phyloP scores from a whole-genome alignment of 2,888 invertebrate species.

The Lasioglossum villosulum region DNA sequence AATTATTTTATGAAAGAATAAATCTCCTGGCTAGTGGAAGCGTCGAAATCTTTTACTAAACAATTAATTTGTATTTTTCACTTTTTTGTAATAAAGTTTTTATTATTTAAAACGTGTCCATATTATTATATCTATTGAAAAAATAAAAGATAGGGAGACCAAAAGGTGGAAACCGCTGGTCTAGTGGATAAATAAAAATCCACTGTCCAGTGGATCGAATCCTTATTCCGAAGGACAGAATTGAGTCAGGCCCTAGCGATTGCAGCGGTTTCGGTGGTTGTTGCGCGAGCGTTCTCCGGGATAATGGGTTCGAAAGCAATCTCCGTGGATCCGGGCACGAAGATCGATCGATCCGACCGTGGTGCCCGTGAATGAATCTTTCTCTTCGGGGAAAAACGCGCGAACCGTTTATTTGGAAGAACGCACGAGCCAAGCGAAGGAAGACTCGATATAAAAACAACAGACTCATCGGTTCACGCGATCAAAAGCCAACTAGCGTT shows the following conservation, averaged over 20 bases:
- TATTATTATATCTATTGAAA: too few relatives aligned
- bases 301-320: neutral
- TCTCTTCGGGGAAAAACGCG: constrained; percentile 20
- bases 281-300: neutral
- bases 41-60: too few relatives aligned
- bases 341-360: neutral
- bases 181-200: neutral
- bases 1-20: neutral
- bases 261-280: neutral
- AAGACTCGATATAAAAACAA: constrained; percentile 74
- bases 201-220: neutral
- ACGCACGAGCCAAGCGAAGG: constrained; percentile 42
- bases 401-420: constrained; percentile 37
- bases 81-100: too few relatives aligned
- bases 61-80: too few relatives aligned
- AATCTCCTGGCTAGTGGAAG: neutral
- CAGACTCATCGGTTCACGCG: constrained; percentile 63
- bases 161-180: too few relatives aligned
- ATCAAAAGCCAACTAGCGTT: constrained; percentile 72
- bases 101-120: too few relatives aligned
- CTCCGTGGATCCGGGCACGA: constrained; percentile 1
- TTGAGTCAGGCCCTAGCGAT: neutral
- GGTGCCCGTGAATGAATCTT: neutral
- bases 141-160: too few relatives aligned
- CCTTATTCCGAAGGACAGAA: neutral